phyloP scores from a whole-genome alignment of 2,888 invertebrate genomes.

The Epirrhoe tristata region DNA sequence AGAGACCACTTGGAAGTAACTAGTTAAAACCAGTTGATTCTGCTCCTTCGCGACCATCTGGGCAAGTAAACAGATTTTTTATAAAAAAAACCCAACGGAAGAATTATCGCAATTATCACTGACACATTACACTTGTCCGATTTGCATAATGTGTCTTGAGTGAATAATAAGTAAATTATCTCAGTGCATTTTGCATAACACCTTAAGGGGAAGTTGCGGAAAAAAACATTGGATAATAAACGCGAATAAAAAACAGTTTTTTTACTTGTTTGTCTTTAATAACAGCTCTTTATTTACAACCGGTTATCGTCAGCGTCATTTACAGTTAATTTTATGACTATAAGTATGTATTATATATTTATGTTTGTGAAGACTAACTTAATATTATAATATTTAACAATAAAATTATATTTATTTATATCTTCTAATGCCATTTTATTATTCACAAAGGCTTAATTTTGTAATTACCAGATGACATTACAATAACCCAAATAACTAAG shows the following conservation, averaged over 20 bases:
- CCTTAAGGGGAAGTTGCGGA: slow-evolving; percentile 3
- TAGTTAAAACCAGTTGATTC: too few species aligned
- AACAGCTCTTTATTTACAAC: slow-evolving; percentile 1
- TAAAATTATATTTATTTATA: background rate
- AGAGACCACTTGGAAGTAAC: too few species aligned
- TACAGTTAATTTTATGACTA: background rate
- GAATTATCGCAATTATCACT: background rate
- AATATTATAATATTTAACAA: background rate
- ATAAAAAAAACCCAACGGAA: slow-evolving; percentile 8
- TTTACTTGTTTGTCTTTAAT: background rate
- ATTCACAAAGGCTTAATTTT: background rate
- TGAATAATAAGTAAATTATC: slow-evolving; percentile 17
- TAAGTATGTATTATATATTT: background rate
- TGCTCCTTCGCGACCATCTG: too few species aligned
- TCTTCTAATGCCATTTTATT: background rate
- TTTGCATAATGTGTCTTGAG: slow-evolving; percentile 20
- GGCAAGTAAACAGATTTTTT: background rate
- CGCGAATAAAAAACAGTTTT: background rate
- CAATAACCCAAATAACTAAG: too few species aligned
- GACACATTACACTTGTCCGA: slow-evolving; percentile 13
- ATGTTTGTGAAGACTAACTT: background rate
- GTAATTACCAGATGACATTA: too few species aligned
- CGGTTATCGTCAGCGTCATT: slow-evolving; percentile 2
- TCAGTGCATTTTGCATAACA: slow-evolving; percentile 2
- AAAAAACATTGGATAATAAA: background rate